phyloP scores from a whole-genome alignment of 2,797 vertebrate genomes.

The Antennarius maculatus region DNA sequence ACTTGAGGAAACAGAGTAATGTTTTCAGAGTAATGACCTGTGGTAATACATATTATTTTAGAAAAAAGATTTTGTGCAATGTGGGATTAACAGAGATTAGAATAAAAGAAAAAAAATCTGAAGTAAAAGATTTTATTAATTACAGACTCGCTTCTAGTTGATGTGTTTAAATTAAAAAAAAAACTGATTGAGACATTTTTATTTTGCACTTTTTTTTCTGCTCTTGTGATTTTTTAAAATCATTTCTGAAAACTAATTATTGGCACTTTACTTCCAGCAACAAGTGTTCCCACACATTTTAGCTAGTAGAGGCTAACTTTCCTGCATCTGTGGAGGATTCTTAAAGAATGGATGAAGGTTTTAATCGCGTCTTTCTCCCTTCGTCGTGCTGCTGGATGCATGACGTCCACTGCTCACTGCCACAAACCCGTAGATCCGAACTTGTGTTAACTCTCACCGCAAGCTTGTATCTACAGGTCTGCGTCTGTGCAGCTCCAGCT shows the following conservation, averaged over 20 bases:
- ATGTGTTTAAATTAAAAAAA: no score
- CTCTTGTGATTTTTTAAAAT: no score
- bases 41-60: neutral
- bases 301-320: no score
- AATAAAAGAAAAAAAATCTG: no score
- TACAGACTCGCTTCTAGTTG: no score
- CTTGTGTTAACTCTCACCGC: slow-evolving; percentile 90
- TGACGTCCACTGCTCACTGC: slow-evolving; percentile 81
- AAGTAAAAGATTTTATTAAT: no score
- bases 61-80: slow-evolving; percentile 5
- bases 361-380: neutral
- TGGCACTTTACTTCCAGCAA: slow-evolving; percentile 28
- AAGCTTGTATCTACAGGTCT: slow-evolving; percentile 95
- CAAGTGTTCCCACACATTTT: neutral
- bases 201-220: neutral
- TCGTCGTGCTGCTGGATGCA: slow-evolving; percentile 22
- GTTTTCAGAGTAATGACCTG: neutral
- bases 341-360: neutral
- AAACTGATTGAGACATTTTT: neutral
- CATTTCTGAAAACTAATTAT: slow-evolving; percentile 1
- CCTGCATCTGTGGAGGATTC: no score
- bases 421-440: slow-evolving; percentile 97
- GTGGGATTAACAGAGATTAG: slow-evolving; percentile 2
- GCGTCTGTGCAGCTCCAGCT: slow-evolving; percentile 85
- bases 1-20: neutral